Percentiles rank a stretch among this genome's conserved stretches.
Evolutionary conservation across 2,888 invertebrate species (phyloP).

Genomic region (Apocheima hispidaria): DNA sequence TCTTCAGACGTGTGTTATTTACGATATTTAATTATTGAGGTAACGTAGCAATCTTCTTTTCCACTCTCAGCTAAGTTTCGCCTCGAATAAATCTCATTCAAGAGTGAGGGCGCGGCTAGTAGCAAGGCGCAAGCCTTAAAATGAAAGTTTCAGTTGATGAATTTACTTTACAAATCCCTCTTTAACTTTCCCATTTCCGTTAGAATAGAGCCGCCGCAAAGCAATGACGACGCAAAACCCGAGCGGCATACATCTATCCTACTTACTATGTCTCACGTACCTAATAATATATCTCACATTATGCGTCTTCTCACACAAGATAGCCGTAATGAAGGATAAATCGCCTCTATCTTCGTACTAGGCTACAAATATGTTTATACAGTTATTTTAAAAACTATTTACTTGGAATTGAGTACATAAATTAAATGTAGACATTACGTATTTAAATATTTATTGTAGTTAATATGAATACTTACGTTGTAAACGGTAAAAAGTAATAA

Average conservation of each 20-base stretch:
- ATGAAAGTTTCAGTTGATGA: constrained; percentile 43
- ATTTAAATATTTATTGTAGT: too few relatives aligned
- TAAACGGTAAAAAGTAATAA: too few relatives aligned
- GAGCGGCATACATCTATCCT: constrained; percentile 15
- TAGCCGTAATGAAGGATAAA: not conserved
- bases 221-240: constrained; percentile 43
- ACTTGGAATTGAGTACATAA: too few relatives aligned
- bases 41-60: not conserved
- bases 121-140: constrained; percentile 30
- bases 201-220: constrained; percentile 42
- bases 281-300: constrained; percentile 16
- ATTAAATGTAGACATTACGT: too few relatives aligned
- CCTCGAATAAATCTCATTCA: constrained; percentile 16
- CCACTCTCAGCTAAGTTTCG: constrained; percentile 11
- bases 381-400: not conserved
- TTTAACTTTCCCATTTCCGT: constrained; percentile 49
- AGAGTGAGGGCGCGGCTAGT: constrained; percentile 21
- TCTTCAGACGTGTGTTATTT: not conserved
- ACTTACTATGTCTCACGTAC: constrained; percentile 3
- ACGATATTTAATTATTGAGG: not conserved
- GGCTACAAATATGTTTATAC: not conserved
- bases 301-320: constrained; percentile 30
- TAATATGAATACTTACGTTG: too few relatives aligned
- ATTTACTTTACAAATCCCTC: constrained; percentile 45
- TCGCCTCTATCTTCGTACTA: not conserved